phyloP scores from a whole-genome alignment of 2,113 vertebrate genomes.

The Albula glossodonta region DNA sequence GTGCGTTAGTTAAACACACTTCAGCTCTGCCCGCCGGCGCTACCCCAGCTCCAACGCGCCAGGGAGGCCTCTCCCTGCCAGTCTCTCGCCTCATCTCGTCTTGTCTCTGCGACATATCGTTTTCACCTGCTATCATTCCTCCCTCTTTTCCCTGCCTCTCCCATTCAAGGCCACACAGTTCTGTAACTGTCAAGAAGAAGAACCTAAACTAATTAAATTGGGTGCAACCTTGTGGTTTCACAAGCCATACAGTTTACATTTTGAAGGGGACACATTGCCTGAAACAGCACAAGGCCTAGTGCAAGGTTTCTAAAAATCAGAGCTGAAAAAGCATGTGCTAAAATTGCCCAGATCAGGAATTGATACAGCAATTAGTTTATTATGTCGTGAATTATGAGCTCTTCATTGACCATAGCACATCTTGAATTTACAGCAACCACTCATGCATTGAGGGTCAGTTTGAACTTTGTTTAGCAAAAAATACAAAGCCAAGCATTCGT shows the following conservation, averaged over 20 bases:
- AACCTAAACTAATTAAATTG: neutral
- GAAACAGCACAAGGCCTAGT: neutral
- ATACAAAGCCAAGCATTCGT: neutral
- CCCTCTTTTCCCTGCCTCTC: neutral
- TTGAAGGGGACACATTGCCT: neutral
- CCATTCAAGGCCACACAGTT: neutral
- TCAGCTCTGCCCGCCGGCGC: constrained; percentile 46
- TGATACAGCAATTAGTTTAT: neutral
- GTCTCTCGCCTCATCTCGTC: constrained; percentile 28
- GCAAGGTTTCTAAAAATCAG: neutral
- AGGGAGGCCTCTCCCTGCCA: constrained; percentile 42
- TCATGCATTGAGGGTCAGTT: too few relatives aligned
- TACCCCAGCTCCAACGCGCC: constrained; percentile 46
- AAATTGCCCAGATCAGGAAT: neutral
- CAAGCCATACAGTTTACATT: neutral
- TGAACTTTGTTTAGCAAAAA: neutral
- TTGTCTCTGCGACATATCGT: constrained; percentile 36
- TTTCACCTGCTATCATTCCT: constrained; percentile 20
- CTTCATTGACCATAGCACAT: neutral
- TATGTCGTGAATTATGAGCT: neutral
- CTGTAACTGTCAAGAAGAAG: neutral
- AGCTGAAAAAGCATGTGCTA: neutral
- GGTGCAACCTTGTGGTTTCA: neutral
- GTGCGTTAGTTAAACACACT: constrained; percentile 51
- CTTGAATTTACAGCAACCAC: too few relatives aligned